These are phyloP conservation scores for Megaceryle alcyon DNA, from an alignment of 2,797 vertebrate genomes.

Conservation along the genomic window DNA sequence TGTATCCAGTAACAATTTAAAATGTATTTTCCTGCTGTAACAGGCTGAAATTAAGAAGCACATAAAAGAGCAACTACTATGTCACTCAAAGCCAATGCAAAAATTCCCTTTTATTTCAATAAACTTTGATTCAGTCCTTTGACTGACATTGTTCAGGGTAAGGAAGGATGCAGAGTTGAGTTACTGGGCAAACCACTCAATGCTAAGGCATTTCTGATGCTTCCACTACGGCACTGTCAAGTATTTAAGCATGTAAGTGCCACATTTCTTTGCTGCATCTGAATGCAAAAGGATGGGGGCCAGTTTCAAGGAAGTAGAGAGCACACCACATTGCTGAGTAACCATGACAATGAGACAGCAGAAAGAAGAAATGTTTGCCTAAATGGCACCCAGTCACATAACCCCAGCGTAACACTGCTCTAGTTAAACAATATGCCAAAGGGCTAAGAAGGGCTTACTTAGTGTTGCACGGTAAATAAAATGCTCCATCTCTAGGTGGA, in stretches of 20 bases:
- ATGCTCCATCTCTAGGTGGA: not conserved
- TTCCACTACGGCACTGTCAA: not conserved
- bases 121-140: not conserved
- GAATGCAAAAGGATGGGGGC: constrained; percentile 36
- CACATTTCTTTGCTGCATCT: constrained; percentile 31
- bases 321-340: constrained; percentile 55
- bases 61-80: not conserved
- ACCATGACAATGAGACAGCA: constrained; percentile 73
- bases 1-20: not conserved
- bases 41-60: not conserved
- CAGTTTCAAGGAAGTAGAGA: constrained; percentile 21
- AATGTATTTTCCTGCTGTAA: not conserved
- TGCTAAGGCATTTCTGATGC: not conserved
- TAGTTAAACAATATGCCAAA: constrained; percentile 59
- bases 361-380: constrained; percentile 67
- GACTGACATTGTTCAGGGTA: not conserved
- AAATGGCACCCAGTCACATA: constrained; percentile 57
- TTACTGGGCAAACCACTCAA: not conserved
- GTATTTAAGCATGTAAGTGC: not conserved
- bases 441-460: constrained; percentile 2
- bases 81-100: not conserved
- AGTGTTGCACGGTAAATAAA: not conserved
- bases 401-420: constrained; percentile 36
- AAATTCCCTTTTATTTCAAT: not conserved
- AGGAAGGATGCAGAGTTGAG: not conserved